phyloP scores from a whole-genome alignment of 2,888 invertebrate species.

The Eilema griseolum region DNA sequence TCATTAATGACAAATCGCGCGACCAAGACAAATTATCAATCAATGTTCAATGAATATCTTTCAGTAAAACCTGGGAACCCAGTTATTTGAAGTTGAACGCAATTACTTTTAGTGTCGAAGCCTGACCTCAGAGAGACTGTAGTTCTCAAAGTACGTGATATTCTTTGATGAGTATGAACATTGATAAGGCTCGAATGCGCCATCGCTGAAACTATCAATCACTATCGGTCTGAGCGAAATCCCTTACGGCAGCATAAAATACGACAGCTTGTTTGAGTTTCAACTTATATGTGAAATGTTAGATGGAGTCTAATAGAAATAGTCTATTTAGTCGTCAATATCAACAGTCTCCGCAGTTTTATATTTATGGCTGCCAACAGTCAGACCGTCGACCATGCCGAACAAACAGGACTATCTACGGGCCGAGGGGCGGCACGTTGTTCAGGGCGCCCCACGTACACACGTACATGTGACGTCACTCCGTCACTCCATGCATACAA shows the following conservation, averaged over 20 bases:
- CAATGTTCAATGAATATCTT: too few relatives aligned
- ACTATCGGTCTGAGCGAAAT: neutral
- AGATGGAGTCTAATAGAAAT: neutral
- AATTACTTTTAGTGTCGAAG: neutral
- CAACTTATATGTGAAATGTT: neutral
- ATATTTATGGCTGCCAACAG: neutral
- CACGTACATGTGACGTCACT: too few relatives aligned
- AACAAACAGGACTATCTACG: too few relatives aligned
- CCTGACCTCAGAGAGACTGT: neutral
- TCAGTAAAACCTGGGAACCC: too few relatives aligned
- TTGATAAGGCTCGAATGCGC: neutral
- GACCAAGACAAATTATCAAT: too few relatives aligned
- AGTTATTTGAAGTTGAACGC: too few relatives aligned
- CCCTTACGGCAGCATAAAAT: neutral
- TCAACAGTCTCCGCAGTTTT: neutral
- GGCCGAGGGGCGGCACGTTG: neutral
- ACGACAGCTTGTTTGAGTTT: neutral
- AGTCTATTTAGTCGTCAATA: neutral
- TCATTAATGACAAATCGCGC: too few relatives aligned
- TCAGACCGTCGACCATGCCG: neutral
- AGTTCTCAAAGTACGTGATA: neutral
- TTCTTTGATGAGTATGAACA: neutral
- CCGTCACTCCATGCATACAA: too few relatives aligned
- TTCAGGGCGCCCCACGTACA: neutral
- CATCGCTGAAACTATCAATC: neutral